These are phyloP conservation scores for Hydrotaea cyrtoneurina DNA, from an alignment of 2,888 invertebrate species.

Conservation along the genomic window DNA sequence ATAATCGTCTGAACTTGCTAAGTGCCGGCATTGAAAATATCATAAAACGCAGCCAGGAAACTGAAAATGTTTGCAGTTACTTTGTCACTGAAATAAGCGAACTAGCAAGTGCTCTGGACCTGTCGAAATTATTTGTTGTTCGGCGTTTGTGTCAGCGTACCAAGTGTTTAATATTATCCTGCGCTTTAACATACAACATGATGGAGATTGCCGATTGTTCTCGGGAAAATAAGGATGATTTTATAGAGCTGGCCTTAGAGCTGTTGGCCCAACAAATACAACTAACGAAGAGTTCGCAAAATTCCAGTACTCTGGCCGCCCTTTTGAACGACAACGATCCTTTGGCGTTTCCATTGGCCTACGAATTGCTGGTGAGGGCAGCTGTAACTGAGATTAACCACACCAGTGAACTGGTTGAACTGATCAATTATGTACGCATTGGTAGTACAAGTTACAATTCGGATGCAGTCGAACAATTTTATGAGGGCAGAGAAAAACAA, in stretches of 20 bases:
- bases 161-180: constrained; percentile 76
- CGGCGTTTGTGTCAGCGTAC: constrained; percentile 74
- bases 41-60: constrained; percentile 71
- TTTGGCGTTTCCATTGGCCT: constrained; percentile 75
- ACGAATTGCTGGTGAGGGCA: constrained; percentile 75
- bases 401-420: constrained; percentile 74
- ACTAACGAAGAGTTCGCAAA: constrained; percentile 67
- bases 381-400: constrained; percentile 70
- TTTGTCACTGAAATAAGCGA: constrained; percentile 75
- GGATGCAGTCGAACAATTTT: constrained; percentile 72
- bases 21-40: constrained; percentile 74
- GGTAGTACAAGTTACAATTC: constrained; percentile 73
- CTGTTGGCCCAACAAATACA: constrained; percentile 78
- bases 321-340: constrained; percentile 73
- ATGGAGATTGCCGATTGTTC: constrained; percentile 74
- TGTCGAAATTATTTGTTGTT: constrained; percentile 74
- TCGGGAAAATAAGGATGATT: constrained; percentile 72
- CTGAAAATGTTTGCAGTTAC: constrained; percentile 72
- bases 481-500: constrained; percentile 69
- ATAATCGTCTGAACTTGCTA: constrained; percentile 71
- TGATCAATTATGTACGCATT: constrained; percentile 77
- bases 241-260: constrained; percentile 75
- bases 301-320: constrained; percentile 30
- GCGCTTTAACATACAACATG: constrained; percentile 75
- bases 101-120: constrained; percentile 72